Base-by-base conservation (phyloP, 2,888 invertebrate species). In the Monoplex corrugatus region DNA sequence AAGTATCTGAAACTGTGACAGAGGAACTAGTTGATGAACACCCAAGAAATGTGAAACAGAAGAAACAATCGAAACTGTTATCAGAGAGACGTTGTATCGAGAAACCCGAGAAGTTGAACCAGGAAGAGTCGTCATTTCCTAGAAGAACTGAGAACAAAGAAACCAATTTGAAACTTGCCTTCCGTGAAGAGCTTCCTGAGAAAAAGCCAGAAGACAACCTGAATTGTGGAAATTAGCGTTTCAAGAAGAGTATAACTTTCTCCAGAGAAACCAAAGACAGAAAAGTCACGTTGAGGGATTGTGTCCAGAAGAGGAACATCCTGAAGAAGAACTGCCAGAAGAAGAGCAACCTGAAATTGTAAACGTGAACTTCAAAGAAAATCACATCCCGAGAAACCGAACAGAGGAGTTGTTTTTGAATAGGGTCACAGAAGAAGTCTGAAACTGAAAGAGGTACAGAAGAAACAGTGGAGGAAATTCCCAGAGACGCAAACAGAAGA, bases 331-430 rank as follows among this genome's bases (percentile, higher is more conserved):
- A 45, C 57, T 75, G 10, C 88, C 88, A 40, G 82, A 87, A 32
- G 89, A 90, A 86, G 44, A 86, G 35, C 19, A 88, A 38, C 63
- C 84, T 44, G 72, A 88, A n/a, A 44, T 78, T 16, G 50, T 23
- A 86, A 82, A 44, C n/a, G 45, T 83, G 87, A 91, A 88, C 87
- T 72, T 43, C 68, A 88, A 82, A 44, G 87, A 88, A 84, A 82
- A 87, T 75, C 57, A 86, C 19, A 84, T 72, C 72, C 89, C 28
- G 86, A 78, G 43, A 89, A 89, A 82, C 44, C 84, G n/a, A n/a
- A n/a, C n/a, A n/a, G 19, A 23, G 16, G 32, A 32, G 19, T 16
- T 23, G n/a, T 32, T n/a, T 16, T 32, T 16, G 32, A 68, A 83
- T 10, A 45, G 35, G 13, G 78, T n/a, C n/a, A 45, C 10, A 35